Percentiles rank a stretch among this genome's conserved stretches.
These are phyloP conservation scores for Aegypius monachus DNA, from an alignment of 2,113 vertebrate genomes.

Conservation along the genomic window DNA sequence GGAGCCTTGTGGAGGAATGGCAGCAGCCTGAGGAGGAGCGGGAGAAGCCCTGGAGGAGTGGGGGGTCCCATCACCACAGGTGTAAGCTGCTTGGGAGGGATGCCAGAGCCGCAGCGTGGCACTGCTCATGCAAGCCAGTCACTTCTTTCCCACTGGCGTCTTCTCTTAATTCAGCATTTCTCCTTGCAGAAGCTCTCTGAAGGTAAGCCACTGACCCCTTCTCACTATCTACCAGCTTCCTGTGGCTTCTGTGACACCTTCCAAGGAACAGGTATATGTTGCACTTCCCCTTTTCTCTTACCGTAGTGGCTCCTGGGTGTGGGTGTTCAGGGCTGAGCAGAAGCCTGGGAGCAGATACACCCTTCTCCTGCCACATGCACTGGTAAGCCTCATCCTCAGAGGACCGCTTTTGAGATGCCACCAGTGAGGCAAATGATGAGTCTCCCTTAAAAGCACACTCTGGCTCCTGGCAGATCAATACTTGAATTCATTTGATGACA, in stretches of 20 bases:
- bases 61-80: not conserved
- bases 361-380: not conserved
- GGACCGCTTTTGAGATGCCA: not conserved
- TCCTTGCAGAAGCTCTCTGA: not conserved
- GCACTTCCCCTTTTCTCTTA: not conserved
- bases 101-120: not conserved
- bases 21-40: not conserved
- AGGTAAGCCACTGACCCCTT: not conserved
- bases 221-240: rapidly evolving
- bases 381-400: not conserved
- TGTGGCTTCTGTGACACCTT: not conserved
- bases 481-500: not conserved
- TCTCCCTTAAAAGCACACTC: not conserved
- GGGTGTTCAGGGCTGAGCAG: not conserved
- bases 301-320: rapidly evolving
- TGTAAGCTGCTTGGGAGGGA: rapidly evolving
- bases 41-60: not conserved
- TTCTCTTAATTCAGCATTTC: not conserved
- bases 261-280: rapidly evolving
- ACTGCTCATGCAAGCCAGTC: not conserved
- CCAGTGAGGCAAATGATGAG: not conserved
- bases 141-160: rapidly evolving
- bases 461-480: not conserved
- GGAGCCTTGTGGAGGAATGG: not conserved
- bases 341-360: not conserved